Evolutionary conservation across 2,797 vertebrate species (phyloP), one percentile per base, ranked within the genome.

Genomic region (Tolypeutes matacus): DNA sequence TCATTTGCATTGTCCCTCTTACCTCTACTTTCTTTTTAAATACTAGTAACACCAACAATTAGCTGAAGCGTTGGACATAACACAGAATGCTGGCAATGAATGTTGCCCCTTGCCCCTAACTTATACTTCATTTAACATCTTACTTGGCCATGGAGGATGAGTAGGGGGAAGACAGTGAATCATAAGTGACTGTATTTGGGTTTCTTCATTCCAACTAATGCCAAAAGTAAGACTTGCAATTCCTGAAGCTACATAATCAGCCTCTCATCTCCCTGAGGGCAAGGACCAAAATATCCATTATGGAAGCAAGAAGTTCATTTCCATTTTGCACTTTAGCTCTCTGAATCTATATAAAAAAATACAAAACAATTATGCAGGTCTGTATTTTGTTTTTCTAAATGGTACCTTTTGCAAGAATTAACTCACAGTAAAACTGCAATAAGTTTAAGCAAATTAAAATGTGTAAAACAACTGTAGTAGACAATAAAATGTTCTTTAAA

Each of bases 401-500:
- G 56, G n/a, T 3, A 84, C 13, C 5, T 91, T 94, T 95, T 51
- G 18, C 29, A 94, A 84, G 46, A 77, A 76, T 86, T 75, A 92
- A 89, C 27, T 75, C 31, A 62, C 39, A 46, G 51, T 31, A 97
- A 92, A 94, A 91, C 29, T 86, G 69, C 11, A 80, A 21, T 62
- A 53, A 84, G 4, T 78, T 81, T 82, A 86, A 39, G 62, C 11
- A 77, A 87, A 84, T 51, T 87, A 92, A 95, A 96, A 86, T 73
- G 1, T 39, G 64, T 58, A 87, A 94, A 94, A 77, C 67, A 84
- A 78, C 25, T 56, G 8, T 7, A 58, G 20, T 31, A 67, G 23
- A 62, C 73, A 96, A 92, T 75, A 86, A 89, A 96, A 86, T 81
- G 4, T 4, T 27, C 83, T 23, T 95, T 92, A 27, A 87, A 51